phyloP scores from a whole-genome alignment of 2,797 vertebrate genomes.

The Siniperca scherzeri region DNA sequence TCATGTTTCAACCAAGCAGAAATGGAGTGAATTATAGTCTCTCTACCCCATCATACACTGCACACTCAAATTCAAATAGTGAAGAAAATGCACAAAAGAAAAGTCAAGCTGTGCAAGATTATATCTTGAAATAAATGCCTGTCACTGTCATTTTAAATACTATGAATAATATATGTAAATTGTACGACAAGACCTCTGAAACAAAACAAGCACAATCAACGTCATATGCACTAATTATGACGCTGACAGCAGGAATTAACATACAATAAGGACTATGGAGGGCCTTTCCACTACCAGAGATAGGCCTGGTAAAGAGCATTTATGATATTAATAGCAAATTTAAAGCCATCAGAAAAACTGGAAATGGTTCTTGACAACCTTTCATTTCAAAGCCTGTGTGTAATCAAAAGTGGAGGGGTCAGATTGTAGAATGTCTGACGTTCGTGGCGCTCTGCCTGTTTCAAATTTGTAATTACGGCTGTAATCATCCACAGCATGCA shows the following conservation, averaged over 20 bases:
- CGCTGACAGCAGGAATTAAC: constrained; percentile 86
- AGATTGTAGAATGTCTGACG: constrained; percentile 84
- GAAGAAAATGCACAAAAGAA: constrained; percentile 36
- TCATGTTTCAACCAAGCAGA: constrained; percentile 42
- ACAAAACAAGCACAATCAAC: constrained; percentile 84
- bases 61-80: constrained; percentile 48
- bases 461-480: constrained; percentile 90
- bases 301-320: constrained; percentile 90
- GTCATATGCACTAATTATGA: constrained; percentile 85
- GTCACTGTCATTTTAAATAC: constrained; percentile 33
- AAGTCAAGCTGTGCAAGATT: constrained; percentile 16
- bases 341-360: constrained; percentile 90
- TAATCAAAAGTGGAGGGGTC: constrained; percentile 87
- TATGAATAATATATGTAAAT: constrained; percentile 44
- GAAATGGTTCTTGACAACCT: constrained; percentile 89
- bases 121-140: constrained; percentile 11
- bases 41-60: constrained; percentile 28
- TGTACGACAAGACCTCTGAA: constrained; percentile 49
- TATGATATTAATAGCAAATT: constrained; percentile 92
- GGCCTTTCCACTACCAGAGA: constrained; percentile 84
- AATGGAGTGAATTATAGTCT: constrained; percentile 43
- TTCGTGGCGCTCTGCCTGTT: constrained; percentile 88
- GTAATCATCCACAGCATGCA: constrained; percentile 74
- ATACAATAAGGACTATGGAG: constrained; percentile 85
- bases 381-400: constrained; percentile 93